These are phyloP conservation scores for Drosophila pseudoobscura DNA, from an alignment of 1,140 invertebrate genomes.

Conservation along the genomic window DNA sequence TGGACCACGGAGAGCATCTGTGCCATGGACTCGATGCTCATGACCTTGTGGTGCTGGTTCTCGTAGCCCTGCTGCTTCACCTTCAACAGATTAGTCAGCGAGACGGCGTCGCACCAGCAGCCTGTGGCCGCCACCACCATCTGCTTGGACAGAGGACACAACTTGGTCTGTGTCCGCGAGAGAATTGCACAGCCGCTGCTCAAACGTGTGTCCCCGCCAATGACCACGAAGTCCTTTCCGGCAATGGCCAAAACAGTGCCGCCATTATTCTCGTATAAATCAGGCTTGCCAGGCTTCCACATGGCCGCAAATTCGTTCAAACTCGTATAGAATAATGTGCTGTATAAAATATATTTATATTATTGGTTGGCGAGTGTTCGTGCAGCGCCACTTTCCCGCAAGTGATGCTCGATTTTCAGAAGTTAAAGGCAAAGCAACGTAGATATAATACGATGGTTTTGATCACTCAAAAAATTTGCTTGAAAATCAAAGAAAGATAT, in stretches of 20 bases:
- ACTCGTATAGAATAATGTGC: no score
- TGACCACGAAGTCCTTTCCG: slow-evolving; percentile 94
- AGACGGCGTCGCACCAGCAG: slow-evolving; percentile 98
- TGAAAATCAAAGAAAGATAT: no score
- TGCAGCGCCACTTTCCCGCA: no score
- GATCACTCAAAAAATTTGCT: no score
- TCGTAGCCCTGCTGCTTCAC: slow-evolving; percentile 97
- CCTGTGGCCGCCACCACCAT: no score
- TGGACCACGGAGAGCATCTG: slow-evolving; percentile 98
- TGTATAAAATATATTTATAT: no score
- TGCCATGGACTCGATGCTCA: slow-evolving; percentile 86
- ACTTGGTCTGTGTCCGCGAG: slow-evolving; percentile 93
- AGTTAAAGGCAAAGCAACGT: no score
- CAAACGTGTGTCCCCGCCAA: slow-evolving; percentile 96
- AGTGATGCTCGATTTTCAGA: no score
- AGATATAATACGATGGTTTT: no score
- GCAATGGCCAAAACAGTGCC: slow-evolving; percentile 95
- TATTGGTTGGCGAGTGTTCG: no score
- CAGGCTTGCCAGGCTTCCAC: no score
- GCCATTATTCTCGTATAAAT: slow-evolving; percentile 89
- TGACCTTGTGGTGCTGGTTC: not conserved
- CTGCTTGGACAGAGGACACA: slow-evolving; percentile 87
- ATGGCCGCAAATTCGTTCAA: no score
- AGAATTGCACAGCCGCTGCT: slow-evolving; percentile 95
- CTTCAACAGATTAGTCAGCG: slow-evolving; percentile 88